Evolutionary conservation across 2,888 invertebrate genomes (phyloP).

Genomic region (Parochlus steinenii): DNA sequence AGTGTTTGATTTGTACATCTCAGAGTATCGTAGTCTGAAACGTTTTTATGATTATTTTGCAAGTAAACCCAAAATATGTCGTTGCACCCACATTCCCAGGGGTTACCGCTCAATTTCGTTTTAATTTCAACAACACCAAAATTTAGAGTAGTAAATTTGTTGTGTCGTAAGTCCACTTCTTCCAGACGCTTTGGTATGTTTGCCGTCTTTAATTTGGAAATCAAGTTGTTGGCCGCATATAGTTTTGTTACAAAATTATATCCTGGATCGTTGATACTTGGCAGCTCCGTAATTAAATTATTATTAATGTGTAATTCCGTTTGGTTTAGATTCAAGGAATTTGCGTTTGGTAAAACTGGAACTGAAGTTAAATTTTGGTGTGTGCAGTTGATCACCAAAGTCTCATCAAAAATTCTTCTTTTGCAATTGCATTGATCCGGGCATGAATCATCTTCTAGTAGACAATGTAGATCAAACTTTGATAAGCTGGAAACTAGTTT

Average conservation of each 20-base stretch:
- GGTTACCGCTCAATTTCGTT: constrained; percentile 45
- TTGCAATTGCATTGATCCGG: constrained; percentile 38
- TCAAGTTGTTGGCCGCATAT: constrained; percentile 34
- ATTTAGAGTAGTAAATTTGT: constrained; percentile 35
- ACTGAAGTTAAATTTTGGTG: too few species aligned
- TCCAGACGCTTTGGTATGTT: constrained; percentile 31
- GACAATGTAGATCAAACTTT: constrained; percentile 33
- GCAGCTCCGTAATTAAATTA: constrained; percentile 28
- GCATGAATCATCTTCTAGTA: constrained; percentile 28
- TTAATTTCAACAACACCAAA: constrained; percentile 27
- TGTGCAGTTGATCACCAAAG: constrained; percentile 37
- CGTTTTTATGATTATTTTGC: constrained; percentile 27
- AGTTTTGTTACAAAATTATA: constrained; percentile 35
- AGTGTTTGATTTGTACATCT: constrained; percentile 20
- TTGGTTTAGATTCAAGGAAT: constrained; percentile 20
- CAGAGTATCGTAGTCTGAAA: constrained; percentile 22
- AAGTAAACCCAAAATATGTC: constrained; percentile 39
- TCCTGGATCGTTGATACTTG: constrained; percentile 23
- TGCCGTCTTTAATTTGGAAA: too few species aligned
- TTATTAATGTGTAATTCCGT: constrained; percentile 32
- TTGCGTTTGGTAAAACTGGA: constrained; percentile 30
- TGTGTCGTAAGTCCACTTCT: constrained; percentile 38
- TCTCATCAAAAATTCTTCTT: constrained; percentile 30
- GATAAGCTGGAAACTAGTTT: constrained; percentile 24
- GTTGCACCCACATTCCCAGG: constrained; percentile 52